A percentile compares a stretch with the other conserved stretches of the same genome.
Conservation (phyloP, 53 echinoderm and acorn worm genomes). For the Holothuria leucospilota region DNA sequence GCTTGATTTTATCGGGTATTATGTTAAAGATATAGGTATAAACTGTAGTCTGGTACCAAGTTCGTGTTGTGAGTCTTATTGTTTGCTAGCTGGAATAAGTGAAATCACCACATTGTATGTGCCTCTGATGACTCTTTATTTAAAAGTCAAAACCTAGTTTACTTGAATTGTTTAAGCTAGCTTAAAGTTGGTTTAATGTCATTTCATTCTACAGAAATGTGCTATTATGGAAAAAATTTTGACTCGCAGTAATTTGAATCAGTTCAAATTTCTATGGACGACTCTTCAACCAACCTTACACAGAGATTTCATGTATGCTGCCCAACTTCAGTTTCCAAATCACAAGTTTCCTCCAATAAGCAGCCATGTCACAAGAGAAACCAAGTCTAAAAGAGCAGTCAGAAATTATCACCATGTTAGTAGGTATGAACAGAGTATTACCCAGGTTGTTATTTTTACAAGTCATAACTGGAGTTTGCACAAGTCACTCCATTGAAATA, state of each 20-base stretch:
- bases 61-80: too few relatives aligned
- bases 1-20: too few relatives aligned
- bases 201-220: slow-evolving; percentile 69
- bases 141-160: background rate
- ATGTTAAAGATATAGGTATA: too few relatives aligned
- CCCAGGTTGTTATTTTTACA: too few relatives aligned
- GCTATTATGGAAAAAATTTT: slow-evolving; percentile 83
- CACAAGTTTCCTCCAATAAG: slow-evolving; percentile 82
- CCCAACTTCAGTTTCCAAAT: slow-evolving; percentile 78
- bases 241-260: slow-evolving; percentile 83
- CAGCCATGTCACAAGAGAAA: slow-evolving; percentile 74
- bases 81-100: too few relatives aligned
- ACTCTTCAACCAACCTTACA: slow-evolving; percentile 88
- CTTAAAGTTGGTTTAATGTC: too few relatives aligned
- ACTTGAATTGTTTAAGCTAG: background rate
- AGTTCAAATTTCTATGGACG: slow-evolving; percentile 94
- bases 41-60: too few relatives aligned
- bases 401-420: slow-evolving; percentile 87
- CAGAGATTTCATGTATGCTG: slow-evolving; percentile 98
- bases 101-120: too few relatives aligned
- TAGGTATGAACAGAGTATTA: slow-evolving; percentile 57
- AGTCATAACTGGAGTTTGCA: too few relatives aligned
- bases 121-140: too few relatives aligned
- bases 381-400: slow-evolving; percentile 75
- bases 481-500: too few relatives aligned